Conservation (phyloP, 2,888 invertebrate species). For the Operophtera brumata region DNA sequence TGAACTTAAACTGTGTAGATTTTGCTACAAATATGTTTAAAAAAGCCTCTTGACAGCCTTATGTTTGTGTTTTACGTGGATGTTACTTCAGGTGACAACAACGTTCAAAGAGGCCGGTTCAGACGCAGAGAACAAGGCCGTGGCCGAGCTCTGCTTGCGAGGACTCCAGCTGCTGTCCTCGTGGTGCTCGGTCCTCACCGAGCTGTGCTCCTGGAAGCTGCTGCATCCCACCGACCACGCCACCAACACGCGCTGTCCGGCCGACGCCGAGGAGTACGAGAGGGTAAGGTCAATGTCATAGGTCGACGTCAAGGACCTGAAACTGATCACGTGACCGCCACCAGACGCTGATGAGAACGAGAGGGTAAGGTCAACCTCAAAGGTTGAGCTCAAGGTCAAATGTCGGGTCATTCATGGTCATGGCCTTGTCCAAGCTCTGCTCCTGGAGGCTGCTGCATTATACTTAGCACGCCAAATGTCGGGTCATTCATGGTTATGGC, state of each 20-base stretch:
- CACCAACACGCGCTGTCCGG: conserved; percentile 96
- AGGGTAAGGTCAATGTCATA: conserved; percentile 77
- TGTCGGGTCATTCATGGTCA: too few species aligned
- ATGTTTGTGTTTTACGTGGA: too few species aligned
- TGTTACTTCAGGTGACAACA: conserved; percentile 95
- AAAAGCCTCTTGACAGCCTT: too few species aligned
- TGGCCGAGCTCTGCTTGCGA: conserved; percentile 93
- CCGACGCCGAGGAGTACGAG: conserved; percentile 99
- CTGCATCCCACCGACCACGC: conserved; percentile 98
- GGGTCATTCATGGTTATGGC: too few species aligned
- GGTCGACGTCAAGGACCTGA: conserved; percentile 5
- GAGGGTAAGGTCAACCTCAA: not conserved
- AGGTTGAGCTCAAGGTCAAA: not conserved
- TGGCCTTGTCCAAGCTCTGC: conserved; percentile 96
- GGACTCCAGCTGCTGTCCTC: conserved; percentile 96
- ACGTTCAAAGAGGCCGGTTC: conserved; percentile 96
- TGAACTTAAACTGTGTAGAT: too few species aligned
- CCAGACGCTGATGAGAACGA: not conserved
- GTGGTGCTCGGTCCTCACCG: conserved; percentile 98
- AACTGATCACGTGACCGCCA: not conserved
- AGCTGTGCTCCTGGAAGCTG: conserved; percentile 98
- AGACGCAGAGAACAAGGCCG: conserved; percentile 94
- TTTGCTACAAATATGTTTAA: too few species aligned
- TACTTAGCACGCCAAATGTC: conserved; percentile 89
- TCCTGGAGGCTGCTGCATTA: conserved; percentile 99